Evolutionary conservation across 2,113 vertebrate species (phyloP), one percentile per base, ranked within the genome.

Genomic region (Mus spicilegus): DNA sequence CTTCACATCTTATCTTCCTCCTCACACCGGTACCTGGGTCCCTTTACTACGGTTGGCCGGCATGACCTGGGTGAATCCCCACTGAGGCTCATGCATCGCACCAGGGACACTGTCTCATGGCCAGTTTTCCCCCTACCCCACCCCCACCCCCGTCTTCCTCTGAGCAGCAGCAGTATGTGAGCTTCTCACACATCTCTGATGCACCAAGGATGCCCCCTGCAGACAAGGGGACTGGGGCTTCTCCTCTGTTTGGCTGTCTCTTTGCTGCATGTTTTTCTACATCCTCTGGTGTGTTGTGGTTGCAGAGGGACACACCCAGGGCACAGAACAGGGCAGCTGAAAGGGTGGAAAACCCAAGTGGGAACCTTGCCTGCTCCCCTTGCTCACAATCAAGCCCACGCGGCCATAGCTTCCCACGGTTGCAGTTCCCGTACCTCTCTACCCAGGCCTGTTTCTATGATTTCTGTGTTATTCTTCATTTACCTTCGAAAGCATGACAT

Each of bases 201-300:
- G 54, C 54, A 58, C 54, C 70, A 5, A 73, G 87, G 67, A 36
- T 69, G 24, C 7, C 70, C 33, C 13, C 4, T 28, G 39, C 8
- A 56, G 54, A 75, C 1, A 0, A 14, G n/a, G 49, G n/a, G n/a
- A 13, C 4, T 12, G 6, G n/a, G n/a, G 33, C 70, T 39, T 36
- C 26, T 36, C 30, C 58, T 33, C 6, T 0, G 0, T 12, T 42
- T 7, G 11, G 81, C 30, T 65, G 7, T 39, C 17, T 58, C 24
- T 54, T 9, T 63, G n/a, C 58, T 8, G 0, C 13, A 3, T 5
- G 3, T 26, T 5, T 58, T 49, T 33, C 33, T 5, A 1, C 33
- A 10, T 10, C 33, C 54, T 61, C 11, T 6, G 19, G 39, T 30
- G 63, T 1, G 6, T 0, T 19, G 22, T 39, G 39, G 61, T 20